These are phyloP conservation scores for Dufourea novaeangliae DNA, from an alignment of 1,140 invertebrate species.

Conservation along the genomic window DNA sequence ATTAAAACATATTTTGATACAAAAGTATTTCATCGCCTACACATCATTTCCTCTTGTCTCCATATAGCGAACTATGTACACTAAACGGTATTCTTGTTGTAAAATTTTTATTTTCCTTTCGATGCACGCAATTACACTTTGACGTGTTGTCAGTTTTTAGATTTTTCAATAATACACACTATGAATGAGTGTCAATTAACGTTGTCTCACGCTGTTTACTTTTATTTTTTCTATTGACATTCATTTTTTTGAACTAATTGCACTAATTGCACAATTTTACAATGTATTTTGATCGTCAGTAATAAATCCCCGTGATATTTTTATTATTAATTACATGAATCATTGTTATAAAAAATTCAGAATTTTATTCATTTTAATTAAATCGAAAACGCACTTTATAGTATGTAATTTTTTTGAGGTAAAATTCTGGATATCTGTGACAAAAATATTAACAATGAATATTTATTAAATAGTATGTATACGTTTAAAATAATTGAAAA, in stretches of 20 bases:
- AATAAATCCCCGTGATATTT: no score
- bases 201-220: no score
- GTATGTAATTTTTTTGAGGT: neutral
- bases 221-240: neutral
- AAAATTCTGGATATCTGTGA: neutral
- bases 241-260: neutral
- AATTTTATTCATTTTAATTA: neutral
- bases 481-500: neutral
- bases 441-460: neutral
- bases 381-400: neutral
- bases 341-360: neutral
- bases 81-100: neutral
- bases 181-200: neutral
- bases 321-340: neutral
- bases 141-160: neutral
- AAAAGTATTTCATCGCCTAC: neutral
- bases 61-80: slow-evolving; percentile 7
- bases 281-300: no score
- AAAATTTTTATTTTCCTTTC: neutral
- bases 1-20: neutral
- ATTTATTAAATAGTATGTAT: neutral
- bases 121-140: neutral
- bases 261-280: no score
- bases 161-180: neutral
- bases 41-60: slow-evolving; percentile 6